These are phyloP conservation scores for Halichondria panicea DNA, from an alignment of 37 sponge, comb jelly and placozoan genomes.

Conservation along the genomic window DNA sequence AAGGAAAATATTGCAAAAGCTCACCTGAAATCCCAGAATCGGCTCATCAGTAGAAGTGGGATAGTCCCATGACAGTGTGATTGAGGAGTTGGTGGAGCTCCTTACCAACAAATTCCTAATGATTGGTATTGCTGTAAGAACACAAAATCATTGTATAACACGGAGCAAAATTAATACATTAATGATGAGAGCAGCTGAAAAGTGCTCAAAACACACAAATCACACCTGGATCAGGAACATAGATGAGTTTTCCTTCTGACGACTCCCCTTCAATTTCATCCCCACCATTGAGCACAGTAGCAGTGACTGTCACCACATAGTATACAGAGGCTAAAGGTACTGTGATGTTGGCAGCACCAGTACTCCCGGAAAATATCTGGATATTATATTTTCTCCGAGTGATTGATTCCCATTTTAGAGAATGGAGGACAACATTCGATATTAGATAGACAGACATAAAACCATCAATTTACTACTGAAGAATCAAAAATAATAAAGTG, in stretches of 20 bases:
- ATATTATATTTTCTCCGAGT: too few species aligned
- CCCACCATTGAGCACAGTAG: neutral
- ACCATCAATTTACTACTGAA: too few species aligned
- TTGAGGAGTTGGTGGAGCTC: neutral
- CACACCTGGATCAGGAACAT: constrained; percentile 7
- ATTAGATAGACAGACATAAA: too few species aligned
- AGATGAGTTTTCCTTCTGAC: neutral
- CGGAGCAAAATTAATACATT: too few species aligned
- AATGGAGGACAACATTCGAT: too few species aligned
- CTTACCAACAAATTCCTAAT: neutral
- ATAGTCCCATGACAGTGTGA: neutral
- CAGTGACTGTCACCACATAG: constrained; percentile 6
- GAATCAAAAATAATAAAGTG: too few species aligned
- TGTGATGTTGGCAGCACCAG: constrained; percentile 7
- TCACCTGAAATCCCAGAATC: neutral
- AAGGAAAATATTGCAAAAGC: neutral
- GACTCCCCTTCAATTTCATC: constrained; percentile 9
- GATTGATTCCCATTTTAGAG: too few species aligned
- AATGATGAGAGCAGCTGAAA: too few species aligned
- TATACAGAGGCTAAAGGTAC: neutral
- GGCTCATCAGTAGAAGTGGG: neutral
- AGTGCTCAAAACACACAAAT: too few species aligned
- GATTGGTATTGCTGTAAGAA: neutral
- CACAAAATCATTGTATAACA: too few species aligned
- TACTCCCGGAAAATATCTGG: neutral